A percentile compares a stretch with the other conserved stretches of the same genome.
Evolutionary conservation across 2,888 invertebrate species (phyloP).

Genomic region (Cosmopolites sordidus): DNA sequence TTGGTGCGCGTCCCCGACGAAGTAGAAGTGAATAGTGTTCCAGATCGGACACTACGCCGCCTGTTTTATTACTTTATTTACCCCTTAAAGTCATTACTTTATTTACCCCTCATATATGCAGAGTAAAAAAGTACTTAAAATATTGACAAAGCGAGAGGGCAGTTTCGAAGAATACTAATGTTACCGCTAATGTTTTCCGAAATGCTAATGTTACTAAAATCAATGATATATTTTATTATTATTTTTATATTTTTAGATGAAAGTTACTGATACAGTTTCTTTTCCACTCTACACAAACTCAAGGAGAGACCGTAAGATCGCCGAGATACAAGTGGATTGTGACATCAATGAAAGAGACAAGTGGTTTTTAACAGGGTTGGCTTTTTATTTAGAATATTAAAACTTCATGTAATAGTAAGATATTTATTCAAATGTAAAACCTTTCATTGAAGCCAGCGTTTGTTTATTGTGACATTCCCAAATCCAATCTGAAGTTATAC

Average conservation of each 20-base stretch:
- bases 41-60: too few species aligned
- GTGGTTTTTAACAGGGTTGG: conserved; percentile 62
- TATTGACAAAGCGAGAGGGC: too few species aligned
- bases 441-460: conserved; percentile 33
- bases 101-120: too few species aligned
- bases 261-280: conserved; percentile 5
- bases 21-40: too few species aligned
- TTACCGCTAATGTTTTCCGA: too few species aligned
- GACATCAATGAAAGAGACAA: conserved; percentile 46
- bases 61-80: too few species aligned
- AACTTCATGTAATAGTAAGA: background rate
- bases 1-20: too few species aligned
- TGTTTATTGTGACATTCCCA: conserved; percentile 55
- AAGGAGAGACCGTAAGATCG: conserved; percentile 39
- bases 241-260: background rate
- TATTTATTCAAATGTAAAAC: conserved; percentile 22
- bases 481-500: conserved; percentile 59
- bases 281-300: conserved; percentile 42
- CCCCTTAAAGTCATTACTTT: too few species aligned
- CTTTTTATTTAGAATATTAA: conserved; percentile 53
- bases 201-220: too few species aligned
- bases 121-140: too few species aligned
- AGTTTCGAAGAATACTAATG: too few species aligned
- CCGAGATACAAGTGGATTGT: conserved; percentile 40
- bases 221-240: background rate